phyloP scores from a whole-genome alignment of 2,797 vertebrate species.

The Lagodon rhomboides region DNA sequence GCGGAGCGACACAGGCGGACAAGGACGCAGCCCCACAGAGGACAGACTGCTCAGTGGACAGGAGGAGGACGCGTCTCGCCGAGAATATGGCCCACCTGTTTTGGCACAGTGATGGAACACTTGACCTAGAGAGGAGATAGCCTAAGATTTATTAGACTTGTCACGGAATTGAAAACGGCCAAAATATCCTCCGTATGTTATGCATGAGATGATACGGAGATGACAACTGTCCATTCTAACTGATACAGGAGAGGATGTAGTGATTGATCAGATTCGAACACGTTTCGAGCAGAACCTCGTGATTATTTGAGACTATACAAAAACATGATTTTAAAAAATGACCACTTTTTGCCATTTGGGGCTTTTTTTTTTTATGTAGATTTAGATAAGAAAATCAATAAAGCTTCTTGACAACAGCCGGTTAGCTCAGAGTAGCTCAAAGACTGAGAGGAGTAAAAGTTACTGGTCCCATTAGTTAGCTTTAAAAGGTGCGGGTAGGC shows the following conservation, averaged over 20 bases:
- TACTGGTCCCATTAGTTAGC: background rate
- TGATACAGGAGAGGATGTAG: background rate
- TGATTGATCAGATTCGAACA: background rate
- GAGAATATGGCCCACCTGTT: constrained; percentile 69
- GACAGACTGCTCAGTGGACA: constrained; percentile 66
- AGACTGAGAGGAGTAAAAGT: background rate
- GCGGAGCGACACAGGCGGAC: constrained; percentile 74
- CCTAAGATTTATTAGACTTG: constrained; percentile 78
- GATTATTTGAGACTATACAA: background rate
- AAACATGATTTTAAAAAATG: background rate
- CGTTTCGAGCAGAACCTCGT: background rate
- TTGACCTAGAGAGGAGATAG: constrained; percentile 66
- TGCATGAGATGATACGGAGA: constrained; percentile 62
- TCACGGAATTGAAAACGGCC: constrained; percentile 59
- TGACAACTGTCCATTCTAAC: constrained; percentile 46
- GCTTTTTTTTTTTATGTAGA: too few species aligned
- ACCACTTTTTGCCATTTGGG: background rate
- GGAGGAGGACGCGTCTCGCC: constrained; percentile 42
- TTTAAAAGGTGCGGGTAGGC: background rate
- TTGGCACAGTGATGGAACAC: constrained; percentile 76
- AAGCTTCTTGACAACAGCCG: too few species aligned
- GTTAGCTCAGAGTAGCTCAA: background rate
- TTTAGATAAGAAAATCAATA: too few species aligned
- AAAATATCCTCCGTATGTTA: constrained; percentile 62
- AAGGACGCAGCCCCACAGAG: constrained; percentile 81